Evolutionary conservation across 1,140 invertebrate species (phyloP).

Genomic region (Achatina immaculata): DNA sequence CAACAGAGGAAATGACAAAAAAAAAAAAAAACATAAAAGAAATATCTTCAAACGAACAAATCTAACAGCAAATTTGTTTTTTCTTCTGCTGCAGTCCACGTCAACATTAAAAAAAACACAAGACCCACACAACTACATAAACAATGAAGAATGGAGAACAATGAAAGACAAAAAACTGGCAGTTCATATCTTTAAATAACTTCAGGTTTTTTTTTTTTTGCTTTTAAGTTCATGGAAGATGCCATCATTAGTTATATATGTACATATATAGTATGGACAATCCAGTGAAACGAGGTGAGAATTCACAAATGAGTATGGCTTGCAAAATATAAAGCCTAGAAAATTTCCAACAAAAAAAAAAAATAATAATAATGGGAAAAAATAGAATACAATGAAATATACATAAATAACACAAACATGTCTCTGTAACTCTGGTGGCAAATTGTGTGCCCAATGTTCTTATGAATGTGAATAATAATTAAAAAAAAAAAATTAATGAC

Average conservation of each 20-base stretch:
- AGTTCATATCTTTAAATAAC: not conserved
- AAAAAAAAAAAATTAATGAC: not conserved
- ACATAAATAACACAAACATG: slow-evolving; percentile 2
- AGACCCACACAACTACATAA: too few species aligned
- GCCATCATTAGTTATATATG: slow-evolving; percentile 18
- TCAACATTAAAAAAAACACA: too few species aligned
- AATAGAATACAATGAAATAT: not conserved
- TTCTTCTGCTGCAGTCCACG: too few species aligned
- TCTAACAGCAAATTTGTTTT: too few species aligned
- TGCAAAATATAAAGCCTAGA: not conserved
- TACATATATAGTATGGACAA: slow-evolving; percentile 17
- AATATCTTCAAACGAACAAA: too few species aligned
- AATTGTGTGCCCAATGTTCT: not conserved
- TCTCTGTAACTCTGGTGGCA: not conserved
- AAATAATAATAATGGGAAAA: not conserved
- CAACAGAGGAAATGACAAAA: too few species aligned
- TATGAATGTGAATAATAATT: not conserved
- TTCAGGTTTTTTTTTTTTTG: not conserved
- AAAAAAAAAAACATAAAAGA: too few species aligned
- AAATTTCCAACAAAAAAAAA: slow-evolving; percentile 1
- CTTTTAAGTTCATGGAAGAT: slow-evolving; percentile 22
- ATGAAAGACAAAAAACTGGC: too few species aligned
- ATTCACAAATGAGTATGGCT: slow-evolving; percentile 23
- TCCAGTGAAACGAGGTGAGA: not conserved
- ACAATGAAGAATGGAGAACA: too few species aligned